Conservation (phyloP, 2,113 vertebrate genomes). For the Pedetes capensis region DNA sequence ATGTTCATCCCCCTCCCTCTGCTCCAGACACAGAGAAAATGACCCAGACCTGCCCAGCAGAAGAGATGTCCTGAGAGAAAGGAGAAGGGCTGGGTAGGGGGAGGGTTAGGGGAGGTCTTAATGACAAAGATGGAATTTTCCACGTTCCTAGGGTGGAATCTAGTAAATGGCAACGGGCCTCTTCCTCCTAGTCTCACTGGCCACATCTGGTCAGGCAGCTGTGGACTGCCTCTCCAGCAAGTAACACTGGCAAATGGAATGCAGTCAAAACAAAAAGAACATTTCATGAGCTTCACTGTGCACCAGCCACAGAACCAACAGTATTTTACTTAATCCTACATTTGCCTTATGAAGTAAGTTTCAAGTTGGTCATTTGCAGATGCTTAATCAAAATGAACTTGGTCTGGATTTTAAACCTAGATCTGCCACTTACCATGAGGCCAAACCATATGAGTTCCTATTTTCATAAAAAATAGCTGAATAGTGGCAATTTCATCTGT, state of each 20-base stretch:
- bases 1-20: background rate
- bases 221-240: background rate
- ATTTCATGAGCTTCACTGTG: background rate
- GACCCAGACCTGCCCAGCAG: background rate
- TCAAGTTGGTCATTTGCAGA: background rate
- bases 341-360: background rate
- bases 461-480: background rate
- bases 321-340: background rate
- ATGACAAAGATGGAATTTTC: background rate
- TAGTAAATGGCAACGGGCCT: background rate
- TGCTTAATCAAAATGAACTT: background rate
- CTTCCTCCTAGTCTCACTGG: background rate
- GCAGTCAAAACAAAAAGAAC: background rate
- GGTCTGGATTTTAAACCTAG: background rate
- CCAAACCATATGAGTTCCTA: background rate
- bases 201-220: slow-evolving; percentile 49
- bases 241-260: background rate
- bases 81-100: rapidly evolving
- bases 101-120: background rate
- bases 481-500: background rate
- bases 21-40: background rate
- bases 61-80: background rate
- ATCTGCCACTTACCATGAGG: background rate
- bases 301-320: background rate
- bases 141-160: background rate